Conservation (phyloP, 2,113 vertebrate species). For the Gavialis gangeticus region DNA sequence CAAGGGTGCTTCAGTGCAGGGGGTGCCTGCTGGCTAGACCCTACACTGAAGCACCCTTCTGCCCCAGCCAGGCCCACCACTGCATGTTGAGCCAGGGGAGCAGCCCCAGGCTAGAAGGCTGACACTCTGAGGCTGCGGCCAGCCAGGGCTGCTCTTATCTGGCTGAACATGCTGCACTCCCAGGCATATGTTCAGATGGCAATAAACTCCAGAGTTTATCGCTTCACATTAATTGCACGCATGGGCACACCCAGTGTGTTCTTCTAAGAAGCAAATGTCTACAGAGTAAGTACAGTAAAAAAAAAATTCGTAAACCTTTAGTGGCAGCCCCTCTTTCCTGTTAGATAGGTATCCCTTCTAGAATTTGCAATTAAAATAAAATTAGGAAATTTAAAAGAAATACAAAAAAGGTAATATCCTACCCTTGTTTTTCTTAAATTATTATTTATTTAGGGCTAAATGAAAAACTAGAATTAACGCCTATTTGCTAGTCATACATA, state of each 20-base stretch:
- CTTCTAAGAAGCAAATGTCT: background rate
- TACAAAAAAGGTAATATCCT: background rate
- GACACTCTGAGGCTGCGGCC: too few relatives aligned
- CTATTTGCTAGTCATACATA: background rate
- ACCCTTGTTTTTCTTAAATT: background rate
- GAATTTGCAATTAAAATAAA: background rate
- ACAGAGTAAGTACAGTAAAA: background rate
- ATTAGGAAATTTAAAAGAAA: background rate
- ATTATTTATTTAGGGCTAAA: background rate
- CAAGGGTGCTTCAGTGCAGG: too few relatives aligned
- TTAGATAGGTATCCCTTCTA: background rate
- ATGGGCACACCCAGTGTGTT: background rate
- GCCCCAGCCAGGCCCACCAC: too few relatives aligned
- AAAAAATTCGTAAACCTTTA: background rate
- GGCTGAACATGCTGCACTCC: too few relatives aligned
- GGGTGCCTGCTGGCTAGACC: too few relatives aligned
- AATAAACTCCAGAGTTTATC: too few relatives aligned
- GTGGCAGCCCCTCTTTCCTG: background rate
- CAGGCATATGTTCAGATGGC: too few relatives aligned
- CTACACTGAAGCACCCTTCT: too few relatives aligned
- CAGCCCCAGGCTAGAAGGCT: too few relatives aligned
- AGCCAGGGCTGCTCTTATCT: too few relatives aligned
- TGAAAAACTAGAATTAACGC: background rate
- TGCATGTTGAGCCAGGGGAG: too few relatives aligned
- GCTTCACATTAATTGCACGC: too few relatives aligned